Conservation (phyloP, 2,113 vertebrate genomes). For the Thunnus thynnus region DNA sequence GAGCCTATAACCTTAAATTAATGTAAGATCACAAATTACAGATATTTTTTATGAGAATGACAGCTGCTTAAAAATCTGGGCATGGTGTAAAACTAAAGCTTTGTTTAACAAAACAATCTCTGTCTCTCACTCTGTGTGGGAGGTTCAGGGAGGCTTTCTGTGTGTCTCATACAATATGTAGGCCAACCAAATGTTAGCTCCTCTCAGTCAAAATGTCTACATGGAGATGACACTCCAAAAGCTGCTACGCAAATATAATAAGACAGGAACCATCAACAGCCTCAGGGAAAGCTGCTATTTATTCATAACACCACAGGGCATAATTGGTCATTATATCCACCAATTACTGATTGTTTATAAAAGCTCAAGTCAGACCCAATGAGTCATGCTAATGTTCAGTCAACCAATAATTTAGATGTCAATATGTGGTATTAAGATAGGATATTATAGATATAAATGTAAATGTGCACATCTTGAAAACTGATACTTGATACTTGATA, state of each 20-base stretch:
- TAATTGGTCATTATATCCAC: conserved; percentile 50
- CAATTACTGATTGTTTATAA: conserved; percentile 58
- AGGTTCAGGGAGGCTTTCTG: conserved; percentile 25
- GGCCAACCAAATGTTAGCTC: conserved; percentile 50
- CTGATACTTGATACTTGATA: background rate
- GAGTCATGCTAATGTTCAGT: conserved; percentile 31
- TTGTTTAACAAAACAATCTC: conserved; percentile 22
- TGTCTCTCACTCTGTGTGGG: conserved; percentile 28
- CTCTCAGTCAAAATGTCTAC: conserved; percentile 37
- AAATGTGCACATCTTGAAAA: conserved; percentile 8
- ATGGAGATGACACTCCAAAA: conserved; percentile 36
- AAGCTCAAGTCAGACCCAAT: conserved; percentile 36
- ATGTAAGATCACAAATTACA: background rate
- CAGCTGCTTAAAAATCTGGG: conserved; percentile 22
- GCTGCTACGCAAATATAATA: conserved; percentile 43
- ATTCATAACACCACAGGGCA: conserved; percentile 37
- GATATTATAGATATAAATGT: conserved; percentile 4
- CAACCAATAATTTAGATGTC: conserved; percentile 17
- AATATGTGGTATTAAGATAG: background rate
- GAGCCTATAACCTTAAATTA: conserved; percentile 1
- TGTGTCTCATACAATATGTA: conserved; percentile 41
- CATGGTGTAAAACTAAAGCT: background rate
- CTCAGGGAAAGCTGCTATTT: conserved; percentile 48
- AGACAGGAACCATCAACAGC: conserved; percentile 51
- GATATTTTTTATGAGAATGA: conserved; percentile 6